Evolutionary conservation across 2,888 invertebrate species (phyloP).

Genomic region (Clivina fossor): DNA sequence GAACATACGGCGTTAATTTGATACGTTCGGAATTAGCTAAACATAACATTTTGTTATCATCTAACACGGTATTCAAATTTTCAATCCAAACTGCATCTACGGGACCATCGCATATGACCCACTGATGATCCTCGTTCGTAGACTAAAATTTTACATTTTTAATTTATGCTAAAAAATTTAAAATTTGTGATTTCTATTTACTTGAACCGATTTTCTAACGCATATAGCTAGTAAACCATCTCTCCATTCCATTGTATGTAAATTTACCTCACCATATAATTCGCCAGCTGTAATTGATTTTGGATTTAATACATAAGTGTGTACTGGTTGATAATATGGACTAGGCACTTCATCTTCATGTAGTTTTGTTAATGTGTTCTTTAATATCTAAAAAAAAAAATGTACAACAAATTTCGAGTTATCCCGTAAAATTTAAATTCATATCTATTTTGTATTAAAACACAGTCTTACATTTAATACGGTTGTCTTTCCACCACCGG

Average conservation of each 20-base stretch:
- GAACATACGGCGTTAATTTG: slow-evolving; percentile 84
- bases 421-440: not conserved
- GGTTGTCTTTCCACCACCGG: slow-evolving; percentile 83
- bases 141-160: slow-evolving; percentile 45
- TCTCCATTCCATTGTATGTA: slow-evolving; percentile 84
- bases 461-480: slow-evolving; percentile 64
- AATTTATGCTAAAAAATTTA: slow-evolving; percentile 2
- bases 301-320: slow-evolving; percentile 81
- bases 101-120: slow-evolving; percentile 90
- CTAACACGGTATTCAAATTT: slow-evolving; percentile 89
- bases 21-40: slow-evolving; percentile 89
- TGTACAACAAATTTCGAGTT: no score
- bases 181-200: slow-evolving; percentile 41
- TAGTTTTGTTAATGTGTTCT: slow-evolving; percentile 68
- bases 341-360: slow-evolving; percentile 61
- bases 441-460: slow-evolving; percentile 1
- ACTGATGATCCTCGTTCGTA: slow-evolving; percentile 74
- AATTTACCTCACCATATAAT: slow-evolving; percentile 83
- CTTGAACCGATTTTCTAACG: slow-evolving; percentile 63
- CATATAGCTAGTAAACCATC: slow-evolving; percentile 81
- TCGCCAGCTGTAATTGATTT: slow-evolving; percentile 87
- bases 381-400: slow-evolving; percentile 62
- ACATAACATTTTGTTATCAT: slow-evolving; percentile 92
- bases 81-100: slow-evolving; percentile 95
- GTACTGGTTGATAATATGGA: slow-evolving; percentile 69